phyloP scores from a whole-genome alignment of 2,797 vertebrate species.

The Brotogeris chrysoptera region DNA sequence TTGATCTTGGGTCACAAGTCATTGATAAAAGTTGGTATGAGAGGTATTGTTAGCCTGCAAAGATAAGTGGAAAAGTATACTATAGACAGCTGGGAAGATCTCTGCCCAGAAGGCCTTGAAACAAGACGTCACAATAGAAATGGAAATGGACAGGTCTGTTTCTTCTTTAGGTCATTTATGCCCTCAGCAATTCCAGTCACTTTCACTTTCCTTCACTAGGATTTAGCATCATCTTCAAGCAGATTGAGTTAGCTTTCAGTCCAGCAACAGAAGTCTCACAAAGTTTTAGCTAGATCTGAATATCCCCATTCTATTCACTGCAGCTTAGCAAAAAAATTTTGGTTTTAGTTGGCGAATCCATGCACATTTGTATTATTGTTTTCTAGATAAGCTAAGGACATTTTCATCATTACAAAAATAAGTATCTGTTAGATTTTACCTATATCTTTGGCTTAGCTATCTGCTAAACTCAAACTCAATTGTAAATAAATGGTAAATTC shows the following conservation, averaged over 20 bases:
- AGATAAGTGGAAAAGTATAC: not conserved
- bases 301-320: not conserved
- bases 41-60: not conserved
- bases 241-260: not conserved
- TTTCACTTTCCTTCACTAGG: slow-evolving; percentile 43
- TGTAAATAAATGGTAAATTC: not conserved
- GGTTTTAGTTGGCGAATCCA: not conserved
- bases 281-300: not conserved
- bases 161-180: slow-evolving; percentile 32
- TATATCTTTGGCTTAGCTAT: not conserved
- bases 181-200: slow-evolving; percentile 22
- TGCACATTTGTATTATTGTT: not conserved
- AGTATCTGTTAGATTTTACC: not conserved
- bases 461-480: slow-evolving; percentile 14
- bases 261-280: not conserved
- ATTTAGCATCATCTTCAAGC: slow-evolving; percentile 48
- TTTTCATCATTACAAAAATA: not conserved
- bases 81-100: not conserved
- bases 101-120: not conserved
- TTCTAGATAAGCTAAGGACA: not conserved
- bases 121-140: slow-evolving; percentile 2
- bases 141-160: slow-evolving; percentile 30
- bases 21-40: not conserved
- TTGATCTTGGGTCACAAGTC: not conserved
- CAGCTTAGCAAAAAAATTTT: not conserved